phyloP scores from a whole-genome alignment of 2,888 invertebrate species.

The Cosmia pyralina region DNA sequence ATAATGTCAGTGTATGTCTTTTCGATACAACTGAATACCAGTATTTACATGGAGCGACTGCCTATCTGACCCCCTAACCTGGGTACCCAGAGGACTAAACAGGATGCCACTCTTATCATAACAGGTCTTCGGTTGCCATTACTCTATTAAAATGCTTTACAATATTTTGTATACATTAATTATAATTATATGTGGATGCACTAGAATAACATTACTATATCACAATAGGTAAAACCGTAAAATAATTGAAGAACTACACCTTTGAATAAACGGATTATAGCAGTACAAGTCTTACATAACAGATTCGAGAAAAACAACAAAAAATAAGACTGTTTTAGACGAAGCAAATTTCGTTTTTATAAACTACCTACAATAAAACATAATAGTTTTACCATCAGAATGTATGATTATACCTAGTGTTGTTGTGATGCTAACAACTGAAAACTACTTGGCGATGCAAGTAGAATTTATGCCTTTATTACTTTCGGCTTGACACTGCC shows the following conservation, averaged over 20 bases:
- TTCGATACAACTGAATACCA: neutral
- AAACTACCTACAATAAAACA: neutral
- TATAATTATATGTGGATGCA: no score
- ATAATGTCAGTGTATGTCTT: no score
- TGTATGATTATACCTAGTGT: neutral
- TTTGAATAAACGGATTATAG: neutral
- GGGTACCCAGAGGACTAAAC: neutral
- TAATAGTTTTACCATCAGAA: neutral
- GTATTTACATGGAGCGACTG: neutral
- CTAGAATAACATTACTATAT: no score
- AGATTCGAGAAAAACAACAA: neutral
- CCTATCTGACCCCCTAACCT: neutral
- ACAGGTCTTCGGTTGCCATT: no score
- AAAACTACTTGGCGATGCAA: neutral
- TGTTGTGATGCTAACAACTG: neutral
- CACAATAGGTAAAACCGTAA: slow-evolving; percentile 1
- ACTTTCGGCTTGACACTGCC: neutral
- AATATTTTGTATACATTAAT: no score
- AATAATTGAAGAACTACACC: slow-evolving; percentile 3
- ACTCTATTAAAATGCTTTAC: no score
- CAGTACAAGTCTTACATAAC: neutral
- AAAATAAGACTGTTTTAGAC: neutral
- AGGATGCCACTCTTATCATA: neutral
- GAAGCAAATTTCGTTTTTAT: neutral
- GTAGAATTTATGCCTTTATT: neutral